phyloP scores from a whole-genome alignment of 1,140 invertebrate genomes.

The Philopotamus ludificatus region DNA sequence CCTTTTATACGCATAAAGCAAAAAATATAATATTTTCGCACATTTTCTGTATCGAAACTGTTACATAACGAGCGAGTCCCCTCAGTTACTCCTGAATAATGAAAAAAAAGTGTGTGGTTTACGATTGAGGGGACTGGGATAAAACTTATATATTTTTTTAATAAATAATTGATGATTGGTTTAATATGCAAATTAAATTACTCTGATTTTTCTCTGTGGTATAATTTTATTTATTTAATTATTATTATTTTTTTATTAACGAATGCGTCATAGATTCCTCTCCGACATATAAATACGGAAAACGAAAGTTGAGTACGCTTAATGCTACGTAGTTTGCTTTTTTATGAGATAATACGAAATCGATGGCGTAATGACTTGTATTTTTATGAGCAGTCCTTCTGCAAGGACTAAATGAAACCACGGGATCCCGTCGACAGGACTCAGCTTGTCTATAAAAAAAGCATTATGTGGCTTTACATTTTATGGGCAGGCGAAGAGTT shows the following conservation, averaged over 20 bases:
- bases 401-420: neutral
- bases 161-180: no score
- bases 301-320: constrained; percentile 12
- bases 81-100: neutral
- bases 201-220: no score
- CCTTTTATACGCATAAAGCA: neutral
- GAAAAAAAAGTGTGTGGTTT: no score
- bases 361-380: constrained; percentile 26
- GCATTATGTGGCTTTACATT: constrained; percentile 6
- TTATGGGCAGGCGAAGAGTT: constrained; percentile 4
- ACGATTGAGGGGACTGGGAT: no score
- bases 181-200: no score
- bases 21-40: no score
- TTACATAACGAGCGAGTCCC: neutral
- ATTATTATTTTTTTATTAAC: no score
- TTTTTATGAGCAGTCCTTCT: constrained; percentile 8
- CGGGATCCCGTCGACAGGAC: neutral
- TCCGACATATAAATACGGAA: constrained; percentile 2
- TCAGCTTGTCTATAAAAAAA: constrained; percentile 1
- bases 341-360: constrained; percentile 24
- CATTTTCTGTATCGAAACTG: neutral
- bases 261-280: no score
- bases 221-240: no score
- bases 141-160: no score
- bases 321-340: constrained; percentile 3